phyloP scores from a whole-genome alignment of 1,140 invertebrate genomes.

The Sinonovacula constricta region DNA sequence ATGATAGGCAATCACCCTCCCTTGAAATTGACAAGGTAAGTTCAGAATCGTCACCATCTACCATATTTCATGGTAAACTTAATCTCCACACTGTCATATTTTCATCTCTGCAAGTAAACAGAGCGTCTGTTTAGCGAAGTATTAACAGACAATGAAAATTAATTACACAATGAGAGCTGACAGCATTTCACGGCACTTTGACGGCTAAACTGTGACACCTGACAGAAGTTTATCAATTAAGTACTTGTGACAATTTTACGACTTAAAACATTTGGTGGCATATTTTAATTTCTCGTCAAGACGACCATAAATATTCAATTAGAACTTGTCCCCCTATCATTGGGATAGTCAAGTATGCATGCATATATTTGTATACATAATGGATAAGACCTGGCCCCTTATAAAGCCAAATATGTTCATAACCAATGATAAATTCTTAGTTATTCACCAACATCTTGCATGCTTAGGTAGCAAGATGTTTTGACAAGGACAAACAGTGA shows the following conservation, averaged over 20 bases:
- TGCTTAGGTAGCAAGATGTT: no score
- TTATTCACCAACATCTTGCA: no score
- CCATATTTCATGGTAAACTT: constrained; percentile 32
- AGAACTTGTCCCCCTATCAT: background rate
- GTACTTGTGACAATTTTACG: constrained; percentile 47
- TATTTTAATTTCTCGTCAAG: constrained; percentile 12
- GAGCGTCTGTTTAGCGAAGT: constrained; percentile 40
- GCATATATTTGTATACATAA: no score
- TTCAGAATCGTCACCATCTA: constrained; percentile 29
- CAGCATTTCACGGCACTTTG: constrained; percentile 26
- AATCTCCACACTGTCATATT: no score
- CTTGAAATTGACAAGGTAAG: constrained; percentile 38
- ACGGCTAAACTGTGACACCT: constrained; percentile 44
- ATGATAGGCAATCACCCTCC: no score
- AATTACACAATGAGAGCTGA: constrained; percentile 35
- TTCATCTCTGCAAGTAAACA: constrained; percentile 36
- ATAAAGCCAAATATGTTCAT: no score
- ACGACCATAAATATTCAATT: background rate
- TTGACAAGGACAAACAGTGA: no score
- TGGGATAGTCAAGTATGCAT: no score
- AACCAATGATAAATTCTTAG: no score
- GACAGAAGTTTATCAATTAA: constrained; percentile 55
- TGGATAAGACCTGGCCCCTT: no score
- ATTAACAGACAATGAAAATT: constrained; percentile 50
- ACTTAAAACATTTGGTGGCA: constrained; percentile 51